Conservation (phyloP, 2,113 vertebrate species). For the Festucalex cinctus region DNA sequence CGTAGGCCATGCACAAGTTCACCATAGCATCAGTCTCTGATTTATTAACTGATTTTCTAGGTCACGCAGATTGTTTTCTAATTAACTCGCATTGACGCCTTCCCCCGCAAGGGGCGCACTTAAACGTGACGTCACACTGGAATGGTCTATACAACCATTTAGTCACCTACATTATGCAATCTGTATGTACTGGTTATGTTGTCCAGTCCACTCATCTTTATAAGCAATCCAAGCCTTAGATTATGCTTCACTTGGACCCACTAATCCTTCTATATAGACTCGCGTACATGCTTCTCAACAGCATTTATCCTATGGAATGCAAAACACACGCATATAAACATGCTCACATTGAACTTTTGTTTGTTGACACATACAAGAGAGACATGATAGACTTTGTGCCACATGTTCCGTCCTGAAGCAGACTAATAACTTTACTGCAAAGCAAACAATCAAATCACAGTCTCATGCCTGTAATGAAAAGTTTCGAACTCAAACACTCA, state of each 20-base stretch:
- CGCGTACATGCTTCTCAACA: neutral
- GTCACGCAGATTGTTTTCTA: too few species aligned
- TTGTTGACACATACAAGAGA: neutral
- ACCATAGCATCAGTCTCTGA: too few species aligned
- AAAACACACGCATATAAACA: constrained; percentile 10
- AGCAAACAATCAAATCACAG: too few species aligned
- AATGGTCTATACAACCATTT: neutral
- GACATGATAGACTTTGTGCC: neutral
- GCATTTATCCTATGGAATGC: neutral
- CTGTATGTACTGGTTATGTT: neutral
- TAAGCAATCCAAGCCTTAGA: constrained; percentile 11
- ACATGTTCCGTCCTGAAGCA: neutral
- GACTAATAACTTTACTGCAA: neutral
- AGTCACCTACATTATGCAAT: neutral
- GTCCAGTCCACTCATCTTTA: constrained; percentile 4
- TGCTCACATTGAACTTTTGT: neutral
- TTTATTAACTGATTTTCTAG: too few species aligned
- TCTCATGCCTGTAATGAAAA: constrained; percentile 58
- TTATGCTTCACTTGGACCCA: constrained; percentile 29
- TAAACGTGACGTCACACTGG: too few species aligned
- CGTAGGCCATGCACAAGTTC: too few species aligned
- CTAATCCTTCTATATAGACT: constrained; percentile 17
- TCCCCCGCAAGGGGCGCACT: too few species aligned
- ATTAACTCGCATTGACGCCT: too few species aligned
- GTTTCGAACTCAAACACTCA: neutral